phyloP scores from a whole-genome alignment of 2,797 vertebrate species.

The Chaenodraco wilsoni region DNA sequence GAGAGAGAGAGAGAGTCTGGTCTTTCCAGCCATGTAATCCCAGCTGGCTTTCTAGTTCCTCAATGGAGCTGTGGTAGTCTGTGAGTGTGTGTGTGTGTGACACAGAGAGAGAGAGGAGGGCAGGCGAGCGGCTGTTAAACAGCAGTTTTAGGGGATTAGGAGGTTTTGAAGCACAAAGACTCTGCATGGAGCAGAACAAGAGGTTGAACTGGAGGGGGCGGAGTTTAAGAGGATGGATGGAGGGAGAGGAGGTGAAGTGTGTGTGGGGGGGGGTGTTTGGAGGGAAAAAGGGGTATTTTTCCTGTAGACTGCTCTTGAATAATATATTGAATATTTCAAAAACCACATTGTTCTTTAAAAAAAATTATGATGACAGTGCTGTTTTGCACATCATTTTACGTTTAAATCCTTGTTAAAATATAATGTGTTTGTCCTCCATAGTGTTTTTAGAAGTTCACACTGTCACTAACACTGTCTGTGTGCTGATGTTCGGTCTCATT shows the following conservation, averaged over 20 bases:
- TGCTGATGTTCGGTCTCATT: not conserved
- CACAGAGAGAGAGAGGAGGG: slow-evolving; percentile 50
- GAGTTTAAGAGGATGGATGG: slow-evolving; percentile 52
- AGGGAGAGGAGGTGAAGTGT: slow-evolving; percentile 32
- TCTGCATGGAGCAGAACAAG: slow-evolving; percentile 69
- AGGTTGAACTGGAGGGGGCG: slow-evolving; percentile 62
- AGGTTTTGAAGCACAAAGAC: slow-evolving; percentile 80
- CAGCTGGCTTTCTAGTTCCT: slow-evolving; percentile 72
- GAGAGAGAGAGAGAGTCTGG: slow-evolving; percentile 26
- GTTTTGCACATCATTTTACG: not conserved
- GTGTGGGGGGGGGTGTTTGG: slow-evolving; percentile 17
- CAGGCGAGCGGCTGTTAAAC: slow-evolving; percentile 81
- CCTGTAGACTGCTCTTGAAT: not conserved
- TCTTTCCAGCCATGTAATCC: slow-evolving; percentile 76
- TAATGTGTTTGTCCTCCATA: not conserved
- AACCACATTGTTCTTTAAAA: not conserved
- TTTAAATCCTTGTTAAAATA: not conserved
- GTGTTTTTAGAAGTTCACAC: not conserved
- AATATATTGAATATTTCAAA: not conserved
- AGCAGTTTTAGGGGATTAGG: slow-evolving; percentile 86
- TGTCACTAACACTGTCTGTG: not conserved
- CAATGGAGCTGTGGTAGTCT: slow-evolving; percentile 57
- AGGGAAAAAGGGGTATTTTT: slow-evolving; percentile 37
- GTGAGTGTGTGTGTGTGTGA: too few species aligned
- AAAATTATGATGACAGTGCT: not conserved